A percentile compares a stretch with the other conserved stretches of the same genome.
Conservation (phyloP, 2,113 vertebrate species). For the Formicarius rufipectus region DNA sequence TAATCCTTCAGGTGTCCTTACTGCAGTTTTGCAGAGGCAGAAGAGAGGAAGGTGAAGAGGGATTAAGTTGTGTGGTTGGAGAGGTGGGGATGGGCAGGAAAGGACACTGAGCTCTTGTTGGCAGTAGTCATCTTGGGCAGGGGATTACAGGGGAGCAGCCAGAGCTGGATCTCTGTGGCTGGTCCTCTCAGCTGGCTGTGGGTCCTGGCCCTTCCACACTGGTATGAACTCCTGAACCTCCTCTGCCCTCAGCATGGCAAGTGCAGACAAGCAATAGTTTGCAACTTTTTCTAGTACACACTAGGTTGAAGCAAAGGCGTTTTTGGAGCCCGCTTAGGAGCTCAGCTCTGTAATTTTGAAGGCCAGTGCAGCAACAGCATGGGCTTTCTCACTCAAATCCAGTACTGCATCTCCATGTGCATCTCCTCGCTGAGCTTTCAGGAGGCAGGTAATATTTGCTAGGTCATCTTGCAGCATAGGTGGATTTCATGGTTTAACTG, state of each 20-base stretch:
- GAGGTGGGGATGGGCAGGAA: not conserved
- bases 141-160: not conserved
- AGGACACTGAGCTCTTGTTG: not conserved
- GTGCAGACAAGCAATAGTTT: not conserved
- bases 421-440: not conserved
- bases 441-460: not conserved
- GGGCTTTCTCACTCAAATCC: not conserved
- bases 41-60: not conserved
- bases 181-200: not conserved
- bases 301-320: not conserved
- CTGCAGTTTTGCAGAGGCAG: not conserved
- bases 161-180: not conserved
- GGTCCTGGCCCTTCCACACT: accelerated
- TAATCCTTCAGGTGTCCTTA: not conserved
- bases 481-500: not conserved
- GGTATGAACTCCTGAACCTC: not conserved
- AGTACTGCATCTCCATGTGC: not conserved
- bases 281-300: accelerated
- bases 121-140: accelerated
- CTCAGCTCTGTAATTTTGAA: not conserved
- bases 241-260: not conserved
- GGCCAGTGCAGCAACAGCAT: not conserved
- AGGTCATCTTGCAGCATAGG: not conserved
- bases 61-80: accelerated
- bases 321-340: not conserved